Conservation (phyloP, 2,113 vertebrate species). For the Antigone vipio region DNA sequence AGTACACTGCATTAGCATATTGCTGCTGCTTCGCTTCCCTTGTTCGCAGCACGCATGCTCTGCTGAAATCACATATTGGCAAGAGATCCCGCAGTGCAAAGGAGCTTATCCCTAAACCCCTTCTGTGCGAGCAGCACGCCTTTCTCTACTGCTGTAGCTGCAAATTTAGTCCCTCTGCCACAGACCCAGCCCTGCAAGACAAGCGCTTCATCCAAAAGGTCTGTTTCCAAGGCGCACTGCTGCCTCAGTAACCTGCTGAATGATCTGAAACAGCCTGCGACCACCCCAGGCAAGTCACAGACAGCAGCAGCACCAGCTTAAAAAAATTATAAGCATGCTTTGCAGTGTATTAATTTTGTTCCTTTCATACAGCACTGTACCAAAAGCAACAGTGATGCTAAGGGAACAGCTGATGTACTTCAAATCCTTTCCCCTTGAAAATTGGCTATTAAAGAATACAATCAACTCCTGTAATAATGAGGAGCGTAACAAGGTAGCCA, state of each 20-base stretch:
- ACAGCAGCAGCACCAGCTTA: not conserved
- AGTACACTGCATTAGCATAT: not conserved
- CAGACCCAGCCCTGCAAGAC: not conserved
- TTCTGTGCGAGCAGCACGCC: accelerated
- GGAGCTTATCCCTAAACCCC: not conserved
- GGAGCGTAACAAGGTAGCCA: not conserved
- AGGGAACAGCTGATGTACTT: not conserved
- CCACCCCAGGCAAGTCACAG: accelerated
- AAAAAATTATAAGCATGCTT: not conserved
- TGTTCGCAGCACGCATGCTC: not conserved
- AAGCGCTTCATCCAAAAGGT: not conserved
- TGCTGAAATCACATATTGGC: not conserved
- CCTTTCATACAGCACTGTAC: not conserved
- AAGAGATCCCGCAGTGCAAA: not conserved
- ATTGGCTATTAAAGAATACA: not conserved
- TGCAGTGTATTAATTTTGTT: not conserved
- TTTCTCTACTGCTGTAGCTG: not conserved
- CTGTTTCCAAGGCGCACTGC: not conserved
- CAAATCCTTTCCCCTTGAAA: not conserved
- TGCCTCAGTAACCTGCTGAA: not conserved
- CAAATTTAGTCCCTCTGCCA: not conserved
- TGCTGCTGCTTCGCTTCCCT: not conserved
- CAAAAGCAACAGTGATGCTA: not conserved
- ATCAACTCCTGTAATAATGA: not conserved
- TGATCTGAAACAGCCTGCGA: accelerated